Evolutionary conservation across 2,888 invertebrate species (phyloP), one percentile per base, ranked within the genome.

Genomic region (Tenthredo livida): DNA sequence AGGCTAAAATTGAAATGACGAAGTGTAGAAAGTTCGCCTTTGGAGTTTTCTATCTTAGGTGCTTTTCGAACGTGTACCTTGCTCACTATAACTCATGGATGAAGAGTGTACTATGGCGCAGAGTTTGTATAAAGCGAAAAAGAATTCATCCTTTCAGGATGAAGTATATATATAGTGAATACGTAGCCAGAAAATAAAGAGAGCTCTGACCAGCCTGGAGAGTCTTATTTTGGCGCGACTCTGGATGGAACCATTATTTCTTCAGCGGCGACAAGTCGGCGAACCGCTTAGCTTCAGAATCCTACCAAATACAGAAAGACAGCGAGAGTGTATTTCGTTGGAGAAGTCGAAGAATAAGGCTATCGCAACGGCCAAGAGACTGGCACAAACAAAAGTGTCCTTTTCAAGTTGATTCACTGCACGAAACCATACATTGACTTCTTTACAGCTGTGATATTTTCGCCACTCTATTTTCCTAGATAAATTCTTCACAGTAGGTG

Each of bases 161-260:
- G 84, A 88, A 86, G 83, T 50, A 29, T 61, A 90, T 50, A 29
- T 61, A 90, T 87, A 89, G 88, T 87, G 83, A 88, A 61, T 61
- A 87, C 47, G 47, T 58, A 61, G 15, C 61, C n/a, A 61, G 86
- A 87, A 89, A 89, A 90, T 88, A 90, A 90, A 90, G 89, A 87
- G 89, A 89, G 88, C 88, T 87, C 88, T 83, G 88, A 86, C 67
- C 54, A 21, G 67, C 25, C 86, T 90, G 88, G 85, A 86, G 91
- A 86, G 91, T 89, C 90, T 90, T 91, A 91, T 91, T 91, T 91
- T 90, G 89, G 90, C 89, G 88, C 88, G 88, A 91, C 90, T 88
- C 89, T 87, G 88, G 88, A 86, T 86, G 86, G 86, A 87, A 89
- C 90, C 90, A 90, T 90, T 90, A 90, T 90, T 90, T 90, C 90